A percentile compares a stretch with the other conserved stretches of the same genome.
These are phyloP conservation scores for Caenorhabditis becei DNA, from an alignment of 2,888 invertebrate genomes.

Conservation along the genomic window DNA sequence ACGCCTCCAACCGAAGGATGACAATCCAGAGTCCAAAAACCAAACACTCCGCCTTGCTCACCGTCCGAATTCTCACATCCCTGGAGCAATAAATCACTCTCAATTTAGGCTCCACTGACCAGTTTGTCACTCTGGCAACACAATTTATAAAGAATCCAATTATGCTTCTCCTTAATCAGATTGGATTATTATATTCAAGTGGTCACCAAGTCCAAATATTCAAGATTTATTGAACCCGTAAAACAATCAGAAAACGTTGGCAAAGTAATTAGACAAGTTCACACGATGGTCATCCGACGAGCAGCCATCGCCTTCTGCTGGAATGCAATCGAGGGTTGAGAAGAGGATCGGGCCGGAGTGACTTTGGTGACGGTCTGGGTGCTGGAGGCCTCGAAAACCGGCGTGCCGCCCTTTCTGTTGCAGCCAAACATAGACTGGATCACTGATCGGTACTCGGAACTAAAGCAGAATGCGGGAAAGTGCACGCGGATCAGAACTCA, in stretches of 20 bases:
- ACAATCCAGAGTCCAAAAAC: conserved; percentile 36
- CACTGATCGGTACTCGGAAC: conserved; percentile 53
- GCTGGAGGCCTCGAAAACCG: conserved; percentile 50
- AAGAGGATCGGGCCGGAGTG: conserved; percentile 25
- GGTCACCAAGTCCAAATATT: conserved; percentile 5
- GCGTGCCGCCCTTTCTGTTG: background rate
- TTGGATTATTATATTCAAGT: conserved; percentile 17
- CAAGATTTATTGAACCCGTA: conserved; percentile 26
- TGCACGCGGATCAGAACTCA: conserved; percentile 14
- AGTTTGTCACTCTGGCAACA: conserved; percentile 14
- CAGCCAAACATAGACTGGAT: conserved; percentile 48
- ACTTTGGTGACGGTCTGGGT: conserved; percentile 44
- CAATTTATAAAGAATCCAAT: background rate
- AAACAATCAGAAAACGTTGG: background rate
- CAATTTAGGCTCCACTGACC: conserved; percentile 19
- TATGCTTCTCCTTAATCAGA: background rate
- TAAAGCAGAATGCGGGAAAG: conserved; percentile 8
- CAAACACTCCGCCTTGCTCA: conserved; percentile 7
- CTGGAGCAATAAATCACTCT: conserved; percentile 10
- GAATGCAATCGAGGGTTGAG: conserved; percentile 12
- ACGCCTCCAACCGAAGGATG: conserved; percentile 35
- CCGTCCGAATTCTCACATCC: background rate
- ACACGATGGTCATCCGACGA: conserved; percentile 46
- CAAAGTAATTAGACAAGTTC: background rate
- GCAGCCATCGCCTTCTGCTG: conserved; percentile 19